Evolutionary conservation across 2,113 vertebrate species (phyloP).

Genomic region (Myrmecobius fasciatus): DNA sequence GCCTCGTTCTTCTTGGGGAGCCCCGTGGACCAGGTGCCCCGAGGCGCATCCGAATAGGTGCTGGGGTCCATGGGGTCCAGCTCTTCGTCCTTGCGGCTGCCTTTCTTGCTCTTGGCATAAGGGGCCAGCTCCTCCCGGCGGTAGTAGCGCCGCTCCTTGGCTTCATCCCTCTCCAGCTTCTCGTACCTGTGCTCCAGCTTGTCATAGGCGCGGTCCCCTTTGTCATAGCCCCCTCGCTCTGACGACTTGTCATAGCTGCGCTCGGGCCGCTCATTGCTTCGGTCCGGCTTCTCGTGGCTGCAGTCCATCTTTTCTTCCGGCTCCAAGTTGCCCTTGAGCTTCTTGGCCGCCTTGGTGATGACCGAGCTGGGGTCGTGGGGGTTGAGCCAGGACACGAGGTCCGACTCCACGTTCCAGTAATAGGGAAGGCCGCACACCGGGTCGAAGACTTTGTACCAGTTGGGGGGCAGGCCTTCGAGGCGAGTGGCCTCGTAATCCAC

Average conservation of each 20-base stretch:
- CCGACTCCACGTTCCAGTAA: constrained; percentile 94
- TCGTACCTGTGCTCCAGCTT: constrained; percentile 69
- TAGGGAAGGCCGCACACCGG: constrained; percentile 91
- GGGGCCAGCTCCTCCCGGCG: constrained; percentile 88
- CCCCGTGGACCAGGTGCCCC: constrained; percentile 93
- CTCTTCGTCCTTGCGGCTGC: constrained; percentile 88
- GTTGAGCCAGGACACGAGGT: constrained; percentile 92
- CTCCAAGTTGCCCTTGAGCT: constrained; percentile 80
- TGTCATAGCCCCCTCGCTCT: not conserved
- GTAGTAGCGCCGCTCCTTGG: constrained; percentile 84
- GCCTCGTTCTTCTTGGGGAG: constrained; percentile 94
- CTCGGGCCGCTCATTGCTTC: not conserved
- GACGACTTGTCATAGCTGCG: not conserved
- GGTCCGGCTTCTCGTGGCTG: constrained; percentile 66
- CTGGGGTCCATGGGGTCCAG: constrained; percentile 96
- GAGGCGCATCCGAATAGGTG: constrained; percentile 91
- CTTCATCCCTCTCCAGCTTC: constrained; percentile 79
- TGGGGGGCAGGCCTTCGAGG: constrained; percentile 89
- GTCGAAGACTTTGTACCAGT: constrained; percentile 95
- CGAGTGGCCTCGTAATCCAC: constrained; percentile 94
- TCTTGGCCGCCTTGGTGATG: constrained; percentile 90
- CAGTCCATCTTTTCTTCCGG: not conserved
- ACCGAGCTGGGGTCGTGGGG: constrained; percentile 89
- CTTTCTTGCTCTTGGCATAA: constrained; percentile 88
- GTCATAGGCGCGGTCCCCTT: not conserved